Conservation (phyloP, 1,140 invertebrate genomes). For the Acromyrmex heyeri region DNA sequence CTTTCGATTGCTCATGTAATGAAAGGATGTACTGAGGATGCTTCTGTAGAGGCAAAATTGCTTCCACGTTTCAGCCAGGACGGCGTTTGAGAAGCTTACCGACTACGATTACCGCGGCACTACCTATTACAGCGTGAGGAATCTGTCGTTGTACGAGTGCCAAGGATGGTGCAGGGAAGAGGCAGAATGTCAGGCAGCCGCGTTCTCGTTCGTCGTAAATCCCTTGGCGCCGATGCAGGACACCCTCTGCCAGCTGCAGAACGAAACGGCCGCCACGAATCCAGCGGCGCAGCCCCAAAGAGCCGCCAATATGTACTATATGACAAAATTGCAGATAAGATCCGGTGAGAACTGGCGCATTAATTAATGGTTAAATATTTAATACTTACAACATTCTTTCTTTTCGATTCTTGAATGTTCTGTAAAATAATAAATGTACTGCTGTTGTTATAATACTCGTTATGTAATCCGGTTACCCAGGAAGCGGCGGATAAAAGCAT, state of each 20-base stretch:
- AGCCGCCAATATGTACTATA: constrained; percentile 97
- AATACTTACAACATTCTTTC: background rate
- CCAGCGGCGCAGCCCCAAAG: constrained; percentile 93
- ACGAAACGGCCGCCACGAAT: constrained; percentile 96
- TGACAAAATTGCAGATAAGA: constrained; percentile 96
- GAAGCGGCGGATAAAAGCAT: constrained; percentile 1
- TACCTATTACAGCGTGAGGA: constrained; percentile 96
- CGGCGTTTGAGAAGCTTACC: constrained; percentile 97
- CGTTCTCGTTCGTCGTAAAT: constrained; percentile 97
- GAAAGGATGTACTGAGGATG: background rate
- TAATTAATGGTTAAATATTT: background rate
- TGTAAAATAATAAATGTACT: background rate
- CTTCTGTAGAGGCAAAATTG: background rate
- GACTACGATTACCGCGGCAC: constrained; percentile 96
- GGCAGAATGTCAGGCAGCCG: constrained; percentile 95
- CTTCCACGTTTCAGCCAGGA: constrained; percentile 89
- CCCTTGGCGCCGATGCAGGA: constrained; percentile 96
- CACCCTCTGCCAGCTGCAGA: constrained; percentile 96
- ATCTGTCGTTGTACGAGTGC: constrained; percentile 96
- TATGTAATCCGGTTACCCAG: background rate
- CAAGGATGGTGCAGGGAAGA: constrained; percentile 98
- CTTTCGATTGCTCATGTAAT: background rate
- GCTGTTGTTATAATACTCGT: background rate
- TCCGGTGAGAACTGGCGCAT: constrained; percentile 88
- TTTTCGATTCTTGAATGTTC: background rate